Evolutionary conservation across 2,797 vertebrate genomes (phyloP), one percentile per base, ranked within the genome.

Genomic region (Sarcoramphus papa): DNA sequence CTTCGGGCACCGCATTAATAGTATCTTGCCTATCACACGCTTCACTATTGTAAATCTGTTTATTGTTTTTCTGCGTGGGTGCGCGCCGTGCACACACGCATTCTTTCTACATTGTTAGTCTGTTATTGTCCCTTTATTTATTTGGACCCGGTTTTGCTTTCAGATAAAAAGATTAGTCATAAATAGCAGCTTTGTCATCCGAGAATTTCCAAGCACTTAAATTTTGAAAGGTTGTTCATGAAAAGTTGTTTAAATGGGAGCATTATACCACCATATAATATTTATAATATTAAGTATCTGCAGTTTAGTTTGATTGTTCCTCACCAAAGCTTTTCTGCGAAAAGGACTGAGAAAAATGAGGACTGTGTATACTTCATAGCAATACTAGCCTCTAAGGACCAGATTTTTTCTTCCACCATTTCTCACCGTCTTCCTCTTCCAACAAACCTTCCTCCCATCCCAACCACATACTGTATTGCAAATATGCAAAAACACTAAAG

Each of bases 401-500:
- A 48, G 27, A 25, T 54, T 80, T 84, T 90, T 68, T 24, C 47
- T 92, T 92, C 73, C 27, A 20, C 59, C 21, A 10, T 82, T 92
- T 78, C 77, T 95, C 40, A 28, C 51, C 12, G 0, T 93, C 78
- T 90, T 88, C 56, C 37, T 80, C 19, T 78, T 94, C 64, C 88
- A 63, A 69, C 35, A 60, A 90, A 75, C 69, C 87, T 90, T 85
- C 67, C 56, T 94, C 56, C 69, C 57, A 73, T 95, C 92, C 78
- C 75, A 89, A 59, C 68, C 68, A 35, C 92, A 59, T 41, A 9
- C 73, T 83, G 51, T 73, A 54, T 84, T 64, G 65, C 90, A 94
- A 94, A 94, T 94, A 95, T 72, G 82, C 93, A 91, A 90, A 92
- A 97, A 88, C 90, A 92, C 94, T 91, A 78, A 88, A 63, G 93